These are phyloP conservation scores for Rhipidura dahli DNA, from an alignment of 2,113 vertebrate genomes.

Conservation along the genomic window DNA sequence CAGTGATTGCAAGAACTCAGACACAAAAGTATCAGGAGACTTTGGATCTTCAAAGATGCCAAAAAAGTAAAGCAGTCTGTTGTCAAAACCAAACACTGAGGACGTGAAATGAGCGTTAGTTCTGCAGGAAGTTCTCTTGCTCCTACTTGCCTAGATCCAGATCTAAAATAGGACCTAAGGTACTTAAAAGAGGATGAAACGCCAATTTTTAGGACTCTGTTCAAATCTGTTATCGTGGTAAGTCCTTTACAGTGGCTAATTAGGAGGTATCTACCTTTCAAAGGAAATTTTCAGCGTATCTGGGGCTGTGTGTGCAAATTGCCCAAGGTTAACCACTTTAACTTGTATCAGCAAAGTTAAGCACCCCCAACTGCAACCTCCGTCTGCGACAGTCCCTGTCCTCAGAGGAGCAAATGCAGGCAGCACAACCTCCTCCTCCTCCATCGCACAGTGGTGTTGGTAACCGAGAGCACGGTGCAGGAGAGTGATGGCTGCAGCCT, in stretches of 20 bases:
- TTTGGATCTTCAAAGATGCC: neutral
- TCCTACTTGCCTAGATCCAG: neutral
- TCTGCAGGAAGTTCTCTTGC: neutral
- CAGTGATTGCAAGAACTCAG: neutral
- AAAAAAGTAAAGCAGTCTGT: neutral
- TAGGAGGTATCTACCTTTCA: neutral
- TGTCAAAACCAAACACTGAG: neutral
- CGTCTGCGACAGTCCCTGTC: neutral
- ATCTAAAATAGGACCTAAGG: neutral
- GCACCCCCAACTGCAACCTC: neutral
- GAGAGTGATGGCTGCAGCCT: neutral
- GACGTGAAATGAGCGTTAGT: neutral
- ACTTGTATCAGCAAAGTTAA: neutral
- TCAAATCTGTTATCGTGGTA: neutral
- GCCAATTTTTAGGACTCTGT: neutral
- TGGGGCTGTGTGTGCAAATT: neutral
- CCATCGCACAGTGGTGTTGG: neutral
- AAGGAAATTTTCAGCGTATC: neutral
- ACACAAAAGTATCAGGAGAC: neutral
- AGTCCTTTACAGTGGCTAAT: neutral
- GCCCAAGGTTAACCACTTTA: neutral
- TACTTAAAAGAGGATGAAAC: neutral
- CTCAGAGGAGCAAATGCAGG: neutral
- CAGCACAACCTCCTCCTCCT: neutral
- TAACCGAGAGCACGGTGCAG: rapidly evolving